Evolutionary conservation across 2,888 invertebrate species (phyloP), one percentile per base, ranked within the genome.

Genomic region (Fissipunctia ypsillon): DNA sequence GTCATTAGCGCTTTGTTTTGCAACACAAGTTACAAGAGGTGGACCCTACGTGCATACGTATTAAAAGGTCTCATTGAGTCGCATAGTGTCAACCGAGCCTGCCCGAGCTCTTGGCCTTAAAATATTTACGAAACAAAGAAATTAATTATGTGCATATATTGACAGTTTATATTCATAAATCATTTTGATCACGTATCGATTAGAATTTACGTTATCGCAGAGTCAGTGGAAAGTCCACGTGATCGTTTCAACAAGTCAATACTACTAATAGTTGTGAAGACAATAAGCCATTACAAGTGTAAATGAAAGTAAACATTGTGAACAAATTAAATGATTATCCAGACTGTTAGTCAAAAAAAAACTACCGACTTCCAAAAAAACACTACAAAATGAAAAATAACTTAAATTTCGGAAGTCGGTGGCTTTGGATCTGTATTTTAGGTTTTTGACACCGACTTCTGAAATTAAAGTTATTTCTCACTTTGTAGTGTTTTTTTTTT

Each of bases 1-100:
- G 87, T 87, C 83, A 83, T 73, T 76, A 73, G 59, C 43, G 60
- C 79, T 81, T 87, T 80, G 81, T 84, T 79, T 86, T 83, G 80
- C 81, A 88, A 88, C 68, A 25, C 56, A 35, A 69, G 54, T 88
- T 85, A 81, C 80, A 80, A 78, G 69, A 83, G 25, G n/a, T 73
- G 48, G 57, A 68, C 56, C 78, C 61, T 41, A 67, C 38, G 16
- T 67, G 80, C 80, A 85, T 86, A 78, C 87, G 50, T 76, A 84
- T 61, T n/a, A n/a, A n/a, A n/a, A 35, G 57, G 56, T 31, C 60
- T 82, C 66, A 87, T 81, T 76, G 73, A 78, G 43, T 73, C 67
- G 43, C 71, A 64, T 43, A 38, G 25, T 73, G 69, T 78, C 69
- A 60, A 48, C 68, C 28, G 45, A 73, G 48, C 56, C 63, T 71